Base-by-base conservation (phyloP, 1,140 invertebrate genomes). In the Holotrichia oblita region DNA sequence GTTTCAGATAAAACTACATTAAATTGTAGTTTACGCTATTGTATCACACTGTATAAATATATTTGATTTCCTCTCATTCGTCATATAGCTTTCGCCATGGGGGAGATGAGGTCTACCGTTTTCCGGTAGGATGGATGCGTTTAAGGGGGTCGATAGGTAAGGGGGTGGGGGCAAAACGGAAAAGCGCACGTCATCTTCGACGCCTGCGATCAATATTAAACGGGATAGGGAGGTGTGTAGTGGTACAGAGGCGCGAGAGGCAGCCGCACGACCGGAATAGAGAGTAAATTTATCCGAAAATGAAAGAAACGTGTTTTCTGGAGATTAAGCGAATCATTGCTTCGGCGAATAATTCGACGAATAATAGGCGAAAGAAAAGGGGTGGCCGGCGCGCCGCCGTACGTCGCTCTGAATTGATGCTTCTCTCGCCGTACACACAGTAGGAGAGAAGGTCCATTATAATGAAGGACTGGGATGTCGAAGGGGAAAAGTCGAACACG, bases 121-220 rank as follows among this genome's bases (percentile, higher is more conserved):
- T 55, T 55, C 14, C 48, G 48, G 14, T 17, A 55, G 14, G 6
- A 55, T 17, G 48, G 14, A 17, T 55, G 48, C 17, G 48, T 55
- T 55, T 69, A 69, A 34, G 12, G 27, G 61, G 27, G 61, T 10
- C 22, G 61, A 27, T 34, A 34, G 27, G 22, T 24, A 34, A 34
- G 61, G 27, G 4, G 20, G 61, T 69, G 61, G 61, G 27, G 44
- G 44, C 10, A 17, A 12, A 69, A 34, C 61, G 61, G 61, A 69
- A 69, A 69, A 69, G 61, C 61, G 61, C 61, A 69, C 61, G 61
- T 69, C 61, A 69, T 69, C 61, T 69, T 69, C 61, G 61, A 69
- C 61, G 61, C 61, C 61, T 69, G 61, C 61, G 61, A 69, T 69
- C 61, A 69, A 69, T 69, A 69, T 69, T 69, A 69, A 69, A 69